Conservation (phyloP, 30 jellyfish, hydroid and myxozoan species). For the Pseudorhiza aurosa region DNA sequence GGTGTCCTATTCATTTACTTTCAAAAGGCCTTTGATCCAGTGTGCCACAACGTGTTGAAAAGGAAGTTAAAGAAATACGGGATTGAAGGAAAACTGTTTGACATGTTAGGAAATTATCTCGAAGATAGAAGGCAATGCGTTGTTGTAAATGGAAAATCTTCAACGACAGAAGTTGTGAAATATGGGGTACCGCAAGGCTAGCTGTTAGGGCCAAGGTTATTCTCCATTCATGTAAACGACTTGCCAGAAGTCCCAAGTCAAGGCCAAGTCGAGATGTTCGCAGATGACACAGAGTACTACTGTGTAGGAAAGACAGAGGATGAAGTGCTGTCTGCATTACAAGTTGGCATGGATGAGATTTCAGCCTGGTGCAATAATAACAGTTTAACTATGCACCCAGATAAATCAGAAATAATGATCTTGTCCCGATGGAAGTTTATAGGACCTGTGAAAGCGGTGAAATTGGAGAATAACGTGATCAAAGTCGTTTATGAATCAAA, state of each 20-base stretch:
- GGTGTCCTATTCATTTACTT: constrained; percentile 16
- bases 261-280: constrained; percentile 30
- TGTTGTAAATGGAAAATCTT: constrained; percentile 54
- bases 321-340: constrained; percentile 34
- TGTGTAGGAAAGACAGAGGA: constrained; percentile 62
- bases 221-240: constrained; percentile 41
- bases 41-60: constrained; percentile 24
- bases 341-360: constrained; percentile 13
- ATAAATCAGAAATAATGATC: constrained; percentile 38
- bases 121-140: constrained; percentile 43
- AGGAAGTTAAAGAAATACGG: neutral
- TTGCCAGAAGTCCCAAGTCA: constrained; percentile 26
- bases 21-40: constrained; percentile 21
- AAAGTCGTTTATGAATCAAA: constrained; percentile 37
- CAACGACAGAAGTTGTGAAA: constrained; percentile 14
- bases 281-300: constrained; percentile 55
- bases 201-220: constrained; percentile 56
- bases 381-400: constrained; percentile 52
- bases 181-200: constrained; percentile 70
- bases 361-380: constrained; percentile 55
- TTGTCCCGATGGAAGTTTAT: constrained; percentile 4
- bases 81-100: constrained; percentile 37
- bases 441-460: constrained; percentile 38
- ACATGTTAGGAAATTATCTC: constrained; percentile 27
- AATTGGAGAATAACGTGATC: constrained; percentile 10